Conservation (phyloP, 2,113 vertebrate species). For the Orthochromis indermauri region DNA sequence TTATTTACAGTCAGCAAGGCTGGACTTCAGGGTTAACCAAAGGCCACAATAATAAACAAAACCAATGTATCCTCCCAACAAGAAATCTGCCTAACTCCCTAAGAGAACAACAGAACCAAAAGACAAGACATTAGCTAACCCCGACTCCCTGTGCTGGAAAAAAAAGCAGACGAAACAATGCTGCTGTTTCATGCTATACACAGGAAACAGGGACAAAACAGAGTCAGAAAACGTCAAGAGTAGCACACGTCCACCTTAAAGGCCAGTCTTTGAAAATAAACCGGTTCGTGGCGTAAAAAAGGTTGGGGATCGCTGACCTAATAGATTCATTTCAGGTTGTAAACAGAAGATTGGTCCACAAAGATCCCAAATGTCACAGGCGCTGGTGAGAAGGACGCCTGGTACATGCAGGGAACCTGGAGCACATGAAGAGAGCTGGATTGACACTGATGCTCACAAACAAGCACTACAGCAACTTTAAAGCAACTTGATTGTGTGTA, state of each 20-base stretch:
- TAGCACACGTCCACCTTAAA: not conserved
- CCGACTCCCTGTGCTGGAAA: not conserved
- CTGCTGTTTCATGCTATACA: not conserved
- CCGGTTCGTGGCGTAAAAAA: fast-evolving
- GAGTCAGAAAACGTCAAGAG: not conserved
- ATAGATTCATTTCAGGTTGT: not conserved
- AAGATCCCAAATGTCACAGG: not conserved
- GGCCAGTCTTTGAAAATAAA: not conserved
- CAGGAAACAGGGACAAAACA: not conserved
- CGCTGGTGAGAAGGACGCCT: not conserved
- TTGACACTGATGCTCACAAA: not conserved
- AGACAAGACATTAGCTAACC: not conserved
- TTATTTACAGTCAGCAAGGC: not conserved
- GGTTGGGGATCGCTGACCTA: not conserved
- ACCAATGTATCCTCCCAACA: not conserved
- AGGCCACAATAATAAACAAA: not conserved
- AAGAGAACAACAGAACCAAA: not conserved
- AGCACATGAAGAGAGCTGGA: not conserved
- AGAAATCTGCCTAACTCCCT: not conserved
- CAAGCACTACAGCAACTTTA: not conserved
- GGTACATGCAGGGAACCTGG: not conserved
- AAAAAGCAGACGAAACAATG: not conserved
- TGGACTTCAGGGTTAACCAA: not conserved
- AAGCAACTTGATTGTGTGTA: not conserved
- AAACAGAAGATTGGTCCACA: not conserved